Evolutionary conservation across 2,888 invertebrate species (phyloP), one percentile per base, ranked within the genome.

Genomic region (Chydorus sphaericus): DNA sequence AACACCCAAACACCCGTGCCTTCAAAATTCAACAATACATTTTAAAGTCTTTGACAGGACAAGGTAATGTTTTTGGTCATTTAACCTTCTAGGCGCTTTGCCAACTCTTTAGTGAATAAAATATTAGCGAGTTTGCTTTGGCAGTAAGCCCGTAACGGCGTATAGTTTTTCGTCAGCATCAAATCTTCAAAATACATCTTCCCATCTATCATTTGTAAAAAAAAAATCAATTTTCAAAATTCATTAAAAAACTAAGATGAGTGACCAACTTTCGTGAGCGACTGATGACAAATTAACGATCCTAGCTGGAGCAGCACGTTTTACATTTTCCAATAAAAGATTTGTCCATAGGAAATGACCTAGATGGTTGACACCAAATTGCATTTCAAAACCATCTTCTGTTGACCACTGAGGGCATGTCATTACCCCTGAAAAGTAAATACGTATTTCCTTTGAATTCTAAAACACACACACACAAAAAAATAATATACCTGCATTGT

Each of bases 351-450:
- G 48, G 31, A 61, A 61, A 38, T 53, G 60, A 11, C 60, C 61
- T 37, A 61, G 49, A 36, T 61, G 61, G 29, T 61, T 61, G 10
- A 58, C 56, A 6, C 60, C 60, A 50, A 61, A 57, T 30, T 56
- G 59, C 59, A 59, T 59, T 28, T 61, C 61, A 33, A 56, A 61
- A 14, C 62, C 58, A 11, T 60, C 55, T 48, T 65, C 64, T 3
- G 61, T 61, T 33, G 58, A 59, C 26, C 58, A 82, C 26, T 70
- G 68, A 1, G 73, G 73, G 49, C 70, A 69, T 58, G 69, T 69
- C 72, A 73, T 73, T 1, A 75, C 64, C 5, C 74, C 74, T 61
- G 30, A 4, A 52, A 6, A 14, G n/a, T n/a, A n/a, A n/a, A n/a
- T n/a, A n/a, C n/a, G n/a, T n/a, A n/a, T n/a, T n/a, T n/a, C n/a